These are phyloP conservation scores for Oikopleura albicans DNA, from an alignment of 23 tunicate species.

Conservation along the genomic window DNA sequence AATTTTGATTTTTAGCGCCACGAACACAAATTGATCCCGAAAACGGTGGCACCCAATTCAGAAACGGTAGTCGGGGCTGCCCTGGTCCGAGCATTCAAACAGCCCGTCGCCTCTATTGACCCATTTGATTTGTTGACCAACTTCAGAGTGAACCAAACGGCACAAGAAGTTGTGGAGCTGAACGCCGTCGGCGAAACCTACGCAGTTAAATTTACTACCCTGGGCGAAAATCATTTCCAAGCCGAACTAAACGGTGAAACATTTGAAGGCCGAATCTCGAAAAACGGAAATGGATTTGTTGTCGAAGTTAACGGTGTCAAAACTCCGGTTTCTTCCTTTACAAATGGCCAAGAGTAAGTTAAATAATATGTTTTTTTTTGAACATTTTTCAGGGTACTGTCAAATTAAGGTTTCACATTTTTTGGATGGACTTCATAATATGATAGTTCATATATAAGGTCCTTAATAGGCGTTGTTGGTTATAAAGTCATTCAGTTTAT, in stretches of 20 bases:
- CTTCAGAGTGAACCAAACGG: slow-evolving; percentile 38
- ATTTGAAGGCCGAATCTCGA: slow-evolving; percentile 13
- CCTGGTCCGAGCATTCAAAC: neutral
- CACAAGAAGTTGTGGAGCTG: slow-evolving; percentile 20
- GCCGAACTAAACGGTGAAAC: neutral
- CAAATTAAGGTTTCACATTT: no score
- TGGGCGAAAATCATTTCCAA: neutral
- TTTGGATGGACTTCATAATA: no score
- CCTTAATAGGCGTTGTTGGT: no score
- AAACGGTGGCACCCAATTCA: neutral
- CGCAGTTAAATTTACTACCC: neutral
- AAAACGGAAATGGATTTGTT: slow-evolving; percentile 12
- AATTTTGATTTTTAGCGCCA: no score
- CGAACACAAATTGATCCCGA: neutral
- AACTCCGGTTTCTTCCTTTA: neutral
- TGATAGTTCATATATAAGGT: no score
- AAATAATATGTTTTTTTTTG: neutral
- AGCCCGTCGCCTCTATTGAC: neutral
- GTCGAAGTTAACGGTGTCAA: slow-evolving; percentile 14
- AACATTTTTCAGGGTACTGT: no score
- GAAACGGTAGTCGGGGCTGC: neutral
- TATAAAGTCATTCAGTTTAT: no score
- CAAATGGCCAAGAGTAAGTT: neutral
- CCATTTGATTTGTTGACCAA: slow-evolving; percentile 28
- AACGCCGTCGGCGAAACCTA: slow-evolving; percentile 15